A percentile compares a stretch with the other conserved stretches of the same genome.
These are phyloP conservation scores for Bothrops alternatus DNA, from an alignment of 2,797 vertebrate genomes.

Conservation along the genomic window DNA sequence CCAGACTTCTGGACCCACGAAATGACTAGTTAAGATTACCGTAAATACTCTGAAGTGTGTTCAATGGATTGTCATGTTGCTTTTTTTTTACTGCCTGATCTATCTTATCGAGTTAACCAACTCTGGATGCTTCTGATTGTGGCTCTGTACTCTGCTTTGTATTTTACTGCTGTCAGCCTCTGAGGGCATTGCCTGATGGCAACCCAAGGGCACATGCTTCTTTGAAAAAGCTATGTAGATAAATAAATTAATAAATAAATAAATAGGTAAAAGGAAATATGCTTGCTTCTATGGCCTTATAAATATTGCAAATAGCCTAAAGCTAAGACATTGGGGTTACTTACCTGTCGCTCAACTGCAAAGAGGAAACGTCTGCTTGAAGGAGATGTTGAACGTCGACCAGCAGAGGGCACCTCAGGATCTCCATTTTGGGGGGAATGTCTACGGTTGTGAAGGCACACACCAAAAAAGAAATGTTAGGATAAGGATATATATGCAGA, in stretches of 20 bases:
- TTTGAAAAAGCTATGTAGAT: neutral
- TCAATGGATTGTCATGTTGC: neutral
- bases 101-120: neutral
- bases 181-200: neutral
- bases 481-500: neutral
- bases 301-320: no score
- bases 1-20: neutral
- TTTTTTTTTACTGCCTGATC: neutral
- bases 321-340: no score
- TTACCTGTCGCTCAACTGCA: neutral
- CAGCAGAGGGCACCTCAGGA: constrained; percentile 53
- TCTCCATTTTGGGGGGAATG: neutral
- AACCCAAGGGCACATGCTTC: neutral
- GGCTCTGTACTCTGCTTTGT: neutral
- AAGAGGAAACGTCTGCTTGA: neutral
- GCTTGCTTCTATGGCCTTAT: neutral
- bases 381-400: neutral
- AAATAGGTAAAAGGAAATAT: neutral
- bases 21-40: neutral
- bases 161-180: neutral
- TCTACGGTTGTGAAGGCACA: neutral
- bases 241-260: neutral
- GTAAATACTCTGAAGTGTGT: neutral
- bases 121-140: neutral
- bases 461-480: neutral